Conservation (phyloP, 2,113 vertebrate genomes). For the Xenotilapia flavipinnis region DNA sequence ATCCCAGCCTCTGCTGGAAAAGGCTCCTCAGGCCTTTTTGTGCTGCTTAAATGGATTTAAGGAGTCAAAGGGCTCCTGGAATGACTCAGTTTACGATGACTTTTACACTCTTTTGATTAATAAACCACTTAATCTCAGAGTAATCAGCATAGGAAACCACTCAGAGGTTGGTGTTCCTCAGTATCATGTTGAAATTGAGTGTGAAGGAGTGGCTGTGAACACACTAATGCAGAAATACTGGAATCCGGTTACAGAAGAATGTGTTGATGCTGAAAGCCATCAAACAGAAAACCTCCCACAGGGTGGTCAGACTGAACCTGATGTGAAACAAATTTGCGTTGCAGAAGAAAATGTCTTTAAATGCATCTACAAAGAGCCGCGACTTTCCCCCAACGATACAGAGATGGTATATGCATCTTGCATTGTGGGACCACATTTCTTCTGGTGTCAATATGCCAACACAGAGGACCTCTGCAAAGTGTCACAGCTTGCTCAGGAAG, state of each 20-base stretch:
- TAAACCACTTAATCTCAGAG: constrained; percentile 66
- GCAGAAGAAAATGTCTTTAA: background rate
- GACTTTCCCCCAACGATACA: constrained; percentile 49
- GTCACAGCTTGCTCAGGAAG: constrained; percentile 61
- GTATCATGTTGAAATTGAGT: constrained; percentile 72
- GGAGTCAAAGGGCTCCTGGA: constrained; percentile 69
- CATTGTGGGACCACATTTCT: constrained; percentile 73
- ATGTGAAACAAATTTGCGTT: background rate
- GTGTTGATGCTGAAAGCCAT: background rate
- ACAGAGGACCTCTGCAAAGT: constrained; percentile 58
- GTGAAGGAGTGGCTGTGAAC: constrained; percentile 51
- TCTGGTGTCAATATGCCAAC: constrained; percentile 80
- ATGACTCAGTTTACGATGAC: constrained; percentile 62
- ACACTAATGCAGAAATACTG: constrained; percentile 28
- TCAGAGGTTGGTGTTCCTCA: constrained; percentile 55
- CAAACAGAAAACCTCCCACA: background rate
- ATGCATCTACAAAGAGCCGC: constrained; percentile 46
- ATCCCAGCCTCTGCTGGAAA: constrained; percentile 55
- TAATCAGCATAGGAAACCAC: constrained; percentile 36
- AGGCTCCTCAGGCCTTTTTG: constrained; percentile 76
- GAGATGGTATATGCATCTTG: constrained; percentile 66
- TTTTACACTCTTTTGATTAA: constrained; percentile 72
- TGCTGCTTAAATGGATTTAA: constrained; percentile 78
- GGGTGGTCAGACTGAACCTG: background rate
- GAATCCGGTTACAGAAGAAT: background rate